A percentile compares a stretch with the other conserved stretches of the same genome.
Conservation (phyloP, 2,888 invertebrate species). For the Thysanoteuthis rhombus region DNA sequence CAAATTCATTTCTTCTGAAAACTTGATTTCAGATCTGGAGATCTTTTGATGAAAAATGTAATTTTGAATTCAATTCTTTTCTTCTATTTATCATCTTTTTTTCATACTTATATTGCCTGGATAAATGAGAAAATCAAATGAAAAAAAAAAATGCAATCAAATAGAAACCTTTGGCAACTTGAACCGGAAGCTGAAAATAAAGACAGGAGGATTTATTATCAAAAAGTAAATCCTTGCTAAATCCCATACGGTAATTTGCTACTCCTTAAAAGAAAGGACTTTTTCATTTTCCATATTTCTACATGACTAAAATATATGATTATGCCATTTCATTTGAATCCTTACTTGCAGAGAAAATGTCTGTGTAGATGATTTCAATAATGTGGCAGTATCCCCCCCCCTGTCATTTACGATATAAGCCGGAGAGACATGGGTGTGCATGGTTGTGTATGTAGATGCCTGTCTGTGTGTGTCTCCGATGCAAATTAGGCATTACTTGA, state of each 20-base stretch:
- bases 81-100: not conserved
- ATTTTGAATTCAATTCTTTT: not conserved
- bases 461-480: not conserved
- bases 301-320: not conserved
- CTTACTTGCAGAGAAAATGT: not conserved
- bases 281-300: not conserved
- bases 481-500: slow-evolving; percentile 12
- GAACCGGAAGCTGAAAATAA: not conserved
- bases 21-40: not conserved
- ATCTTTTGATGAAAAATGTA: not conserved
- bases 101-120: not conserved
- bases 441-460: not conserved
- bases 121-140: not conserved
- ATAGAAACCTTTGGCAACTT: not conserved
- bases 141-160: not conserved
- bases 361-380: slow-evolving; percentile 1
- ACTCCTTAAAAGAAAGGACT: not conserved
- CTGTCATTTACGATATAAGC: not conserved
- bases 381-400: not conserved
- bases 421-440: not conserved
- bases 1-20: not conserved
- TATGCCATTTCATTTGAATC: not conserved
- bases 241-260: not conserved
- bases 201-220: not conserved
- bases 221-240: not conserved